Evolutionary conservation across 92 coral and sea anemone species (phyloP), one percentile per base, ranked within the genome.

Genomic region (Phenganax marumi): DNA sequence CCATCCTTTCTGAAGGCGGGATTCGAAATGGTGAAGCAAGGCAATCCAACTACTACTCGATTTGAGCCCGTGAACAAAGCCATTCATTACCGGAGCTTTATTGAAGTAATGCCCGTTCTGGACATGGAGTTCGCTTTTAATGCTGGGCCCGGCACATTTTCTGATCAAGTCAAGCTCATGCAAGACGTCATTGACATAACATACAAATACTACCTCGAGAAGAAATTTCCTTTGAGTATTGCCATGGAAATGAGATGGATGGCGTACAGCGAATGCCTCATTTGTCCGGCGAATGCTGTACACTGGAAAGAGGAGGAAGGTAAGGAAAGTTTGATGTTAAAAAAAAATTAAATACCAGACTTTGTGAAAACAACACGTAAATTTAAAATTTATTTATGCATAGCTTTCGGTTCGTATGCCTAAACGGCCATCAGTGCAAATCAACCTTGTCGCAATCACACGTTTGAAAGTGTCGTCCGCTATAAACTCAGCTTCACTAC

Each of bases 171-270:
- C 56, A 53, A 75, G 51, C 90, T 90, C 21, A 88, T 89, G 46
- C 75, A 71, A 86, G 85, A 66, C 8, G 90, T 52, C 48, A 81
- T 87, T 7, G 82, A 77, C 17, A 60, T 17, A 12, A 76, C 85
- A 10, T 0, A 77, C 13, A 49, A 79, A 0, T 70, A 53, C 10
- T 58, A 47, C 50, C 14, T 9, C 16, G 8, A 57, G 0, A 17
- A 19, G 13, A 18, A 79, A 53, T 87, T 87, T 21, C 90, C 90
- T 56, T 73, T 87, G 72, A 87, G 90, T 61, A 76, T 87, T 73
- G 90, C 85, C 79, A 87, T 87, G 90, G 88, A 84, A 79, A 87
- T 87, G 90, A 68, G 90, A 69, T 87, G 90, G 90, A 87, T 87
- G 39, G 85, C 85, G 13, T 78, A 70, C n/a, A 87, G 90, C 58